Evolutionary conservation across 35 echinoderm and acorn worm genomes (phyloP).

Genomic region (Amphiura filiformis): DNA sequence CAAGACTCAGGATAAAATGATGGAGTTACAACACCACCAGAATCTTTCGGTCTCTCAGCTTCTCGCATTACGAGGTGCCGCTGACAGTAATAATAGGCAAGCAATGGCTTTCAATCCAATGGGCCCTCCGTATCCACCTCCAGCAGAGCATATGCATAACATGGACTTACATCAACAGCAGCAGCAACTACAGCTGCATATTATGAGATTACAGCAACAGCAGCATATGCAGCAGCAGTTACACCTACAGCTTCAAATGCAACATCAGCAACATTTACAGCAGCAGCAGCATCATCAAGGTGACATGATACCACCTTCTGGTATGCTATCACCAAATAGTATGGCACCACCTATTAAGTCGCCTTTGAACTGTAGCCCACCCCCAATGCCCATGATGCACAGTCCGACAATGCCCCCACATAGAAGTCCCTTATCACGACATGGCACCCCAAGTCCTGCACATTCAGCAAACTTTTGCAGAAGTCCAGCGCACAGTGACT

Average conservation of each 20-base stretch:
- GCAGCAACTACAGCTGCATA: conserved; percentile 40
- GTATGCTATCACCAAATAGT: not conserved
- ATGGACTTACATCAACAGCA: conserved; percentile 57
- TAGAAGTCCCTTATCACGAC: not conserved
- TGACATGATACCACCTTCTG: not conserved
- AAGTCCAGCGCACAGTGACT: not conserved
- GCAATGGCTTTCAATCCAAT: conserved; percentile 26
- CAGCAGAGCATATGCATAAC: conserved; percentile 33
- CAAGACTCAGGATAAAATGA: not conserved
- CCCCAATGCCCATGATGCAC: not conserved
- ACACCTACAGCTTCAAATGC: conserved; percentile 20
- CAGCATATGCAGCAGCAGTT: conserved; percentile 29
- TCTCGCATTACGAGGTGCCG: conserved; percentile 22
- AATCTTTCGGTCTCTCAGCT: conserved; percentile 27
- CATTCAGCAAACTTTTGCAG: not conserved
- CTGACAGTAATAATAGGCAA: not conserved
- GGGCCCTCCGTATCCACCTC: conserved; percentile 29
- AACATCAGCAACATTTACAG: conserved; percentile 22
- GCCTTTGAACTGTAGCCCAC: not conserved
- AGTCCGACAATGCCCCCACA: not conserved
- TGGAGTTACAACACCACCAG: not conserved
- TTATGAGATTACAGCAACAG: conserved; percentile 47
- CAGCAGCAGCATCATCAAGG: not conserved
- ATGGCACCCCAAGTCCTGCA: not conserved
- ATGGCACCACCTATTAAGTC: not conserved